These are phyloP conservation scores for Eristalis arbustorum DNA, from an alignment of 2,888 invertebrate genomes.

Conservation along the genomic window DNA sequence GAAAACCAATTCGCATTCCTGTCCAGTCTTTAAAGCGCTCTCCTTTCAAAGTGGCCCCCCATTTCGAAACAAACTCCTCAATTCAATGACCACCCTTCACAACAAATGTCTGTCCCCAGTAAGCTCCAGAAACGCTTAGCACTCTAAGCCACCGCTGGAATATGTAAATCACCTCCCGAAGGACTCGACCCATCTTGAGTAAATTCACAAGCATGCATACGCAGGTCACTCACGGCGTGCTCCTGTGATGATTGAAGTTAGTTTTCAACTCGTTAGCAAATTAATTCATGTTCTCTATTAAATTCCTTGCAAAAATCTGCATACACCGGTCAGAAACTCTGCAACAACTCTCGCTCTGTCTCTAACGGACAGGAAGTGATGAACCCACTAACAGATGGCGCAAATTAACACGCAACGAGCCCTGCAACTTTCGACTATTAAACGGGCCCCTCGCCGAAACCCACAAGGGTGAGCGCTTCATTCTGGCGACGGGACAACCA, in stretches of 20 bases:
- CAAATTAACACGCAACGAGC: background rate
- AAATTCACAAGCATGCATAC: background rate
- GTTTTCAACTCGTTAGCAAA: constrained; percentile 15
- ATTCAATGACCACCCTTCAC: too few relatives aligned
- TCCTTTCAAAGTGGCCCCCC: too few relatives aligned
- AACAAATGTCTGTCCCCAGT: too few relatives aligned
- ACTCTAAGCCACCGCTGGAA: background rate
- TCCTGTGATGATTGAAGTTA: background rate
- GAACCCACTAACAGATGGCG: background rate
- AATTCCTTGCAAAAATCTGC: background rate
- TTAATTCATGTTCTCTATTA: constrained; percentile 25
- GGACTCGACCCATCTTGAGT: background rate
- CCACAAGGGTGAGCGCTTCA: background rate
- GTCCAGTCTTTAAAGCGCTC: too few relatives aligned
- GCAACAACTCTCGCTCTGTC: constrained; percentile 5
- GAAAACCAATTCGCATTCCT: too few relatives aligned
- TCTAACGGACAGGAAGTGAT: background rate
- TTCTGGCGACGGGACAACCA: constrained; percentile 19
- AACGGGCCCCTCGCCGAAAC: background rate
- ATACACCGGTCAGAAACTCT: background rate
- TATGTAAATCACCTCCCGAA: background rate
- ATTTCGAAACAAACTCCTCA: too few relatives aligned
- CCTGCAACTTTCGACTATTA: constrained; percentile 12
- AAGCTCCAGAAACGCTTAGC: too few relatives aligned
- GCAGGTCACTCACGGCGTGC: background rate